Percentiles rank a stretch among this genome's conserved stretches.
Evolutionary conservation across 1,140 invertebrate species (phyloP).

Genomic region (Drosophila kepulauana): DNA sequence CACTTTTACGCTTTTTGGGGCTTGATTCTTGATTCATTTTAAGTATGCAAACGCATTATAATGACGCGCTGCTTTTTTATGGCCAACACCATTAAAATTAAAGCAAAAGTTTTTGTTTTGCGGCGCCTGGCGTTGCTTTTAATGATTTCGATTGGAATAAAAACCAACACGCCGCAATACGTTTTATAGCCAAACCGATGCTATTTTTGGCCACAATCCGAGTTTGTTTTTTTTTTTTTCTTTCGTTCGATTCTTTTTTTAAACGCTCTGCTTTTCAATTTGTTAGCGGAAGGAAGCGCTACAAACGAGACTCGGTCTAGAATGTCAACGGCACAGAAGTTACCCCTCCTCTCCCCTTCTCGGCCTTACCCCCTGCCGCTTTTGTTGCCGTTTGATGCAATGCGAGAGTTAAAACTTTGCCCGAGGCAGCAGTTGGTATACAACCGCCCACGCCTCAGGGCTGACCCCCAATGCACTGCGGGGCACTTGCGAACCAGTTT

Average conservation of each 20-base stretch:
- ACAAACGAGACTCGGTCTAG: conserved; percentile 37
- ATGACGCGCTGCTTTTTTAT: conserved; percentile 73
- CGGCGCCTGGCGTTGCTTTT: conserved; percentile 46
- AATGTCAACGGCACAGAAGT: conserved; percentile 63
- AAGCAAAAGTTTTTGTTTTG: conserved; percentile 73
- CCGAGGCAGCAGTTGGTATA: conserved; percentile 15
- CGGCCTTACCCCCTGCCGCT: not conserved
- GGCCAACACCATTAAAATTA: conserved; percentile 78
- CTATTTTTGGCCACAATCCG: conserved; percentile 41
- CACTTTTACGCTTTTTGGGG: conserved; percentile 49
- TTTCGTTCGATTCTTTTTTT: conserved; percentile 1
- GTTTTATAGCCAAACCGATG: conserved; percentile 27
- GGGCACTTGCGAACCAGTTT: conserved; percentile 45
- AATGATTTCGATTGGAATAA: conserved; percentile 70
- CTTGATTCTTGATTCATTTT: conserved; percentile 73
- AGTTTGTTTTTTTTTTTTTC: not conserved
- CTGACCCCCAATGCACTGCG: conserved; percentile 67
- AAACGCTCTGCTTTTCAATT: conserved; percentile 63
- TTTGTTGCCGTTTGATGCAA: conserved; percentile 15
- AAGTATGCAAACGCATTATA: conserved; percentile 80
- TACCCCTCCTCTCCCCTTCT: not conserved
- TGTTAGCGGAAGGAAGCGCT: conserved; percentile 59
- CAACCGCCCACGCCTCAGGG: conserved; percentile 5
- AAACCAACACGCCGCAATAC: conserved; percentile 39
- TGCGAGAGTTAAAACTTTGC: conserved; percentile 54